Conservation (phyloP, 2,888 invertebrate species). For the Leptothorax acervorum region DNA sequence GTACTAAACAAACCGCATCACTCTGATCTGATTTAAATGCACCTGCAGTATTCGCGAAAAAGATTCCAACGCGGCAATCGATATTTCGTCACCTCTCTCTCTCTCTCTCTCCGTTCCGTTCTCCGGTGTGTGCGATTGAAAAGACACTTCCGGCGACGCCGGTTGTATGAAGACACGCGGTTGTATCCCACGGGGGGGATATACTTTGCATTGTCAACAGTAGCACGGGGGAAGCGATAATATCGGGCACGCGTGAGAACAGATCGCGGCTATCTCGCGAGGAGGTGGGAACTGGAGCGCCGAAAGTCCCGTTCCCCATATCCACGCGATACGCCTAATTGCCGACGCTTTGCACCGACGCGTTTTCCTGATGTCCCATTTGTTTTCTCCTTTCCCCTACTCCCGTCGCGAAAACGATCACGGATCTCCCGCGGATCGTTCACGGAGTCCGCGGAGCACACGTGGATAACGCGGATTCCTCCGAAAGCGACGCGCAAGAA, state of each 20-base stretch:
- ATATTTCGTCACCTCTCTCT: constrained; percentile 22
- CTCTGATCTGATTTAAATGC: background rate
- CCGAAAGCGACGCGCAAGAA: background rate
- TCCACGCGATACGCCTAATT: constrained; percentile 43
- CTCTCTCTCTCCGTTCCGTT: background rate
- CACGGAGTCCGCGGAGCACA: background rate
- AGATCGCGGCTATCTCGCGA: constrained; percentile 55
- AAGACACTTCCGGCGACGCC: constrained; percentile 26
- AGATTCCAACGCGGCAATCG: background rate
- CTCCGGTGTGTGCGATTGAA: background rate
- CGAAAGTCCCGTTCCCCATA: constrained; percentile 67
- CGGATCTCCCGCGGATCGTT: background rate
- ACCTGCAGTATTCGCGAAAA: background rate
- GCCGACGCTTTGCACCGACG: constrained; percentile 7
- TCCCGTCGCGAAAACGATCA: background rate
- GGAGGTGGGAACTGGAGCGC: constrained; percentile 73
- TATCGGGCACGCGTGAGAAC: constrained; percentile 72
- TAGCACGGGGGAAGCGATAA: constrained; percentile 54
- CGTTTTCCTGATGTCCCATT: constrained; percentile 13
- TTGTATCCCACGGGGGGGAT: constrained; percentile 65
- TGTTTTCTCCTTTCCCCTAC: background rate
- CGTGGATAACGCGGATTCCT: background rate
- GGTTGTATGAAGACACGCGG: background rate
- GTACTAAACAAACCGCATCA: background rate
- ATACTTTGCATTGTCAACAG: constrained; percentile 72